Evolutionary conservation across 2,113 vertebrate genomes (phyloP), one percentile per base, ranked within the genome.

Genomic region (Motacilla tschutschensis): DNA sequence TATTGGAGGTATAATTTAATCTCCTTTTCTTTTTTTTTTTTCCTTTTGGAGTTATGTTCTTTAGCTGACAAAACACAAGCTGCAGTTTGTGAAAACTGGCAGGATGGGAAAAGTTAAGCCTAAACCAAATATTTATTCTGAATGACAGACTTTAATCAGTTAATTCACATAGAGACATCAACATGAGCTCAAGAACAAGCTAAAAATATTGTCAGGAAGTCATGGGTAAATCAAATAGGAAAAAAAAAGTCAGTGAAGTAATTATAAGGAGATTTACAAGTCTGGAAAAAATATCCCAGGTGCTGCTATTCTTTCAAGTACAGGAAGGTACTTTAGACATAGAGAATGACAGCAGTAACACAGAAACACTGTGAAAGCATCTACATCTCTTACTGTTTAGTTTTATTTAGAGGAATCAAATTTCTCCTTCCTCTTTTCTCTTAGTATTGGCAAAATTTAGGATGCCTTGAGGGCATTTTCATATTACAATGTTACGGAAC

Each of bases 111-210:
- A 84, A 83, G 38, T 26, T 81, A 83, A 75, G 47, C 24, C 66
- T 78, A 64, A 83, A 83, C 0, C n/a, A 89, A 93, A 76, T 79
- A 84, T 72, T 76, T 86, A 35, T 79, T 88, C 66, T 47, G 19
- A 58, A 69, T 69, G 33, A 14, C 28, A 58, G 59, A 81, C 28
- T 84, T 84, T 70, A 89, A 82, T 93, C 31, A 70, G 59, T 33
- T 92, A 76, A 79, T 79, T 83, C 62, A 73, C 40, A 75, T 1
- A 41, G 9, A 69, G 11, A 44, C 31, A 81, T 62, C 53, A 81
- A 73, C 10, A 40, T 28, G 51, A 79, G 47, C 66, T 72, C 0
- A 1, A 79, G 50, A 83, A 50, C 47, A 84, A 81, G 63, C 38
- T 75, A 81, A 72, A 87, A 88, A 81, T 72, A 78, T 2, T 11